Conservation (phyloP, 2,113 vertebrate genomes). For the Ciconia boyciana region DNA sequence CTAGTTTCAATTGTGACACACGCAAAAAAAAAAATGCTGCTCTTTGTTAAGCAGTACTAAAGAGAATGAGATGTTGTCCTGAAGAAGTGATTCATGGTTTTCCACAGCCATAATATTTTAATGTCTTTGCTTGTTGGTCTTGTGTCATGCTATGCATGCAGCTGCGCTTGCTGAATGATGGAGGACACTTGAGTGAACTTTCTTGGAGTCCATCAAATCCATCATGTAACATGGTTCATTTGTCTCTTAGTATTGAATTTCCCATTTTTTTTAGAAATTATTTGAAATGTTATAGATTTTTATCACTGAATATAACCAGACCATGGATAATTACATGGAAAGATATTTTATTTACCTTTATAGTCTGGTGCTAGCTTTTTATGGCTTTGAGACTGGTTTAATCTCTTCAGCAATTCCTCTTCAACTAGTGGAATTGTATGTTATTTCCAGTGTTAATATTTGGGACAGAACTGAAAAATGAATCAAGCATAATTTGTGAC, state of each 20-base stretch:
- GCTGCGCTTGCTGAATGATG: background rate
- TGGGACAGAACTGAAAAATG: background rate
- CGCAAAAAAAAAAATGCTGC: background rate
- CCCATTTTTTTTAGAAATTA: background rate
- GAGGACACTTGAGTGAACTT: background rate
- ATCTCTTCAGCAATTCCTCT: background rate
- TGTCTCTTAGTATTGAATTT: background rate
- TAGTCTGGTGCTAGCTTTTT: background rate
- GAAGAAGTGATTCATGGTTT: background rate
- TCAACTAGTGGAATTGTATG: background rate
- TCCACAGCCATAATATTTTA: background rate
- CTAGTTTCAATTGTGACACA: background rate
- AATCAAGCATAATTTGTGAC: background rate
- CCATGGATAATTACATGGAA: background rate
- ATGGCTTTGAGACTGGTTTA: background rate
- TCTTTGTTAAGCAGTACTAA: background rate
- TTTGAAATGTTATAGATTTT: background rate
- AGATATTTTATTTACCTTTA: background rate
- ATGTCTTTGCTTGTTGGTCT: background rate
- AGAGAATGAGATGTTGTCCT: background rate
- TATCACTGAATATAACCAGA: background rate
- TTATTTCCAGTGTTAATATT: background rate
- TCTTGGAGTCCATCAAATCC: background rate
- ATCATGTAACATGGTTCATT: background rate
- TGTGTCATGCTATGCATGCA: fast-evolving